A percentile compares a stretch with the other conserved stretches of the same genome.
phyloP scores from a whole-genome alignment of 2,113 vertebrate species.

The Rhinopithecus roxellana region DNA sequence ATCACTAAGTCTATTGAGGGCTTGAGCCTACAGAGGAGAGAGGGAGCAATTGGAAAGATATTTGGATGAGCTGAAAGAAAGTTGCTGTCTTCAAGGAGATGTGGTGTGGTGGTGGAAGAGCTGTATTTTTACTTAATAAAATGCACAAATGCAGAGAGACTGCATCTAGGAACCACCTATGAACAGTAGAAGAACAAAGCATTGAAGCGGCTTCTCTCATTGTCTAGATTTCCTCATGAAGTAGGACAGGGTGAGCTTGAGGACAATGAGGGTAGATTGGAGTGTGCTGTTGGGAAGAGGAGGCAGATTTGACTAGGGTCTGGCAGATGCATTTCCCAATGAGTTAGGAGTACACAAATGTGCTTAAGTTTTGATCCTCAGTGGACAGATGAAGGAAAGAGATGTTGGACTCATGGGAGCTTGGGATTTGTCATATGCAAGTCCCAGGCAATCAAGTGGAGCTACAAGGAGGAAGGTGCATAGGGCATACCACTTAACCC shows the following conservation, averaged over 20 bases:
- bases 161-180: not conserved
- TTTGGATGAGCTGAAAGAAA: not conserved
- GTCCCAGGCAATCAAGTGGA: no score
- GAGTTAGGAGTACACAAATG: not conserved
- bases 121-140: not conserved
- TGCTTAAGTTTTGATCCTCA: not conserved
- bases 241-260: no score
- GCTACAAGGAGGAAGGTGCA: not conserved
- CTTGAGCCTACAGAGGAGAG: not conserved
- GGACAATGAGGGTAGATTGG: not conserved
- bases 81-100: not conserved
- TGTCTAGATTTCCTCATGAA: not conserved
- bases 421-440: not conserved
- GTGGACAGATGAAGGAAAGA: not conserved
- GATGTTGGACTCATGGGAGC: not conserved
- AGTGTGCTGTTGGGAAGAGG: not conserved
- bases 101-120: not conserved
- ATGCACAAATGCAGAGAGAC: not conserved
- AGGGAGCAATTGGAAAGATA: not conserved
- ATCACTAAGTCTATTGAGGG: not conserved
- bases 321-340: not conserved
- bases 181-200: not conserved
- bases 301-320: fast-evolving
- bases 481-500: not conserved
- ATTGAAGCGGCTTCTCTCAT: not conserved